phyloP scores from a whole-genome alignment of 2,888 invertebrate species.

The Girardia tigrina region DNA sequence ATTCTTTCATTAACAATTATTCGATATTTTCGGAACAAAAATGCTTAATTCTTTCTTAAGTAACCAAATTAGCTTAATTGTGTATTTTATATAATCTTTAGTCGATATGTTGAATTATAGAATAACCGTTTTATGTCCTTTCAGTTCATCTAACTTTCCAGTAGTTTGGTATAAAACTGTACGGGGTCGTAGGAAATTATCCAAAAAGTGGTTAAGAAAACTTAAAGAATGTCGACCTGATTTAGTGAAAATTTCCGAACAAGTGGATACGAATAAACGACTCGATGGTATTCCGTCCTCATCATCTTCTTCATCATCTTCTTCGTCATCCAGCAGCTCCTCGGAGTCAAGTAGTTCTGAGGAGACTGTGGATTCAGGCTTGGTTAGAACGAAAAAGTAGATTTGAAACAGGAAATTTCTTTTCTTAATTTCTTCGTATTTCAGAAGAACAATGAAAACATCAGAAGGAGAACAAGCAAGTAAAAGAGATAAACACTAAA shows the following conservation, averaged over 20 bases:
- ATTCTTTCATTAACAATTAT: no score
- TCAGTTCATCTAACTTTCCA: slow-evolving; percentile 83
- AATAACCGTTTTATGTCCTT: no score
- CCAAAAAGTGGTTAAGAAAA: slow-evolving; percentile 57
- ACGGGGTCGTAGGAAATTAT: slow-evolving; percentile 81
- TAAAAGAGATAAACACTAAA: slow-evolving; percentile 5
- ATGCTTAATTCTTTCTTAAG: no score
- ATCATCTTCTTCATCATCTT: slow-evolving; percentile 64
- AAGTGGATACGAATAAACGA: slow-evolving; percentile 67
- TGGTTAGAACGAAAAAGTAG: slow-evolving; percentile 35
- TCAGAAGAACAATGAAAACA: slow-evolving; percentile 8
- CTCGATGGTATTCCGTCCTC: slow-evolving; percentile 86
- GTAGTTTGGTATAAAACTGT: slow-evolving; percentile 90
- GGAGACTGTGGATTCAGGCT: slow-evolving; percentile 30
- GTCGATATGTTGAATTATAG: no score
- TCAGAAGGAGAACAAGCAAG: slow-evolving; percentile 4
- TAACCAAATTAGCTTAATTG: no score
- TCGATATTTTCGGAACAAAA: no score
- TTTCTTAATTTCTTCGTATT: background rate
- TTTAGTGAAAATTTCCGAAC: slow-evolving; percentile 53
- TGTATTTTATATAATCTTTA: no score
- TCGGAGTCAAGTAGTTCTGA: slow-evolving; percentile 38
- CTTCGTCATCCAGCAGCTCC: slow-evolving; percentile 62
- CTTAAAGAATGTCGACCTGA: slow-evolving; percentile 44
- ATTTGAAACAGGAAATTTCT: background rate